Evolutionary conservation across 2,113 vertebrate genomes (phyloP).

Genomic region (Salvelinus sp.): DNA sequence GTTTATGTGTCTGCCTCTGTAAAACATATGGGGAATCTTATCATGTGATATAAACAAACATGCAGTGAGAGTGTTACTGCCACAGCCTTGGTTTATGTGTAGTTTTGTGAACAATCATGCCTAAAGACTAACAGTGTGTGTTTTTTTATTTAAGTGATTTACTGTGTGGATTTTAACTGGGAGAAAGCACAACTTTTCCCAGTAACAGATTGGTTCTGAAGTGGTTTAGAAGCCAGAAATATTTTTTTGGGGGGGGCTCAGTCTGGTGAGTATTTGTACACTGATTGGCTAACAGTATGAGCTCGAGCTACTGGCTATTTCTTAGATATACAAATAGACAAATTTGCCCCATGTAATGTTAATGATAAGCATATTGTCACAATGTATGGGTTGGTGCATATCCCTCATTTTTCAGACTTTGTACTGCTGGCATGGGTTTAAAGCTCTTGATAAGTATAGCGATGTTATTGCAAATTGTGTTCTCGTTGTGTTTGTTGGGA

Average conservation of each 20-base stretch:
- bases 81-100: conserved; percentile 72
- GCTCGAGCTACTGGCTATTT: too few relatives aligned
- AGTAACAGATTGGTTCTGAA: conserved; percentile 41
- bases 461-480: conserved; percentile 52
- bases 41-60: conserved; percentile 60
- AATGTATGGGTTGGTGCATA: conserved; percentile 60
- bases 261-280: conserved; percentile 1
- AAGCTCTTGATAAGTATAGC: conserved; percentile 60
- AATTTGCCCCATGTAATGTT: conserved; percentile 33
- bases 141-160: conserved; percentile 63
- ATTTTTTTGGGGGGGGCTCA: too few relatives aligned
- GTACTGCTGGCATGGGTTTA: conserved; percentile 62
- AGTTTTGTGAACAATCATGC: conserved; percentile 79
- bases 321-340: too few relatives aligned
- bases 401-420: conserved; percentile 58
- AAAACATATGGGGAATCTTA: conserved; percentile 52
- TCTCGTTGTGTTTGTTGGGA: conserved; percentile 54
- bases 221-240: conserved; percentile 39
- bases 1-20: conserved; percentile 61
- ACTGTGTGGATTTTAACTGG: conserved; percentile 67
- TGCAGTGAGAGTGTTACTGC: conserved; percentile 56
- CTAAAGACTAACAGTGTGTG: conserved; percentile 67
- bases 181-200: conserved; percentile 70
- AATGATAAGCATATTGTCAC: conserved; percentile 47
- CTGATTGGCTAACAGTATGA: too few relatives aligned